Evolutionary conservation across 1,140 invertebrate genomes (phyloP).

Genomic region (Parapsyche elsis): DNA sequence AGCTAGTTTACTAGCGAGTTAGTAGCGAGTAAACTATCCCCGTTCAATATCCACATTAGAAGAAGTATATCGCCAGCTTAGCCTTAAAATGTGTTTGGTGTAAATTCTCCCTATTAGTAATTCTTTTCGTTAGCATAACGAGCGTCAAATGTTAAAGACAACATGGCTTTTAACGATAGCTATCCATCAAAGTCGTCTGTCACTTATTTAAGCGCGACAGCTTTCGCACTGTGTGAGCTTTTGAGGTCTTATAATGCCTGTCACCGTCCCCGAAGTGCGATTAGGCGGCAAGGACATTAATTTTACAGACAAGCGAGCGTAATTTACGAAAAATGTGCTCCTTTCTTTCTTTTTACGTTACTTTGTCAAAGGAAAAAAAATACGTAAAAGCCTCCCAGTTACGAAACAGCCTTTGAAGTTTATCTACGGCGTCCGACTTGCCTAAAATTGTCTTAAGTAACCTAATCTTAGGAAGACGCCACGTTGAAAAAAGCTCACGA

Average conservation of each 20-base stretch:
- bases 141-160: background rate
- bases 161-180: slow-evolving; percentile 22
- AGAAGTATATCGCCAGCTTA: too few relatives aligned
- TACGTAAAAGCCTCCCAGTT: background rate
- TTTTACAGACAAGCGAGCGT: background rate
- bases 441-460: too few relatives aligned
- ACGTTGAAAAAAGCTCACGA: too few relatives aligned
- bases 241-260: slow-evolving; percentile 9
- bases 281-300: slow-evolving; percentile 4
- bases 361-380: background rate
- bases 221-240: background rate
- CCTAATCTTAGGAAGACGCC: too few relatives aligned
- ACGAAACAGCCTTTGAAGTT: too few relatives aligned
- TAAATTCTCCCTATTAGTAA: too few relatives aligned
- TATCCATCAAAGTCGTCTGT: slow-evolving; percentile 22
- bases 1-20: too few relatives aligned
- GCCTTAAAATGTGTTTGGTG: too few relatives aligned
- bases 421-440: too few relatives aligned
- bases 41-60: too few relatives aligned
- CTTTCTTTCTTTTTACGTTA: too few relatives aligned
- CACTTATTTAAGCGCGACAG: slow-evolving; percentile 7
- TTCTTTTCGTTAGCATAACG: background rate
- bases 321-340: background rate
- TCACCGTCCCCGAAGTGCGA: slow-evolving; percentile 2
- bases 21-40: too few relatives aligned